Evolutionary conservation across 2,888 invertebrate species (phyloP), one percentile per base, ranked within the genome.

Genomic region (Stenoptilia bipunctidactyla): DNA sequence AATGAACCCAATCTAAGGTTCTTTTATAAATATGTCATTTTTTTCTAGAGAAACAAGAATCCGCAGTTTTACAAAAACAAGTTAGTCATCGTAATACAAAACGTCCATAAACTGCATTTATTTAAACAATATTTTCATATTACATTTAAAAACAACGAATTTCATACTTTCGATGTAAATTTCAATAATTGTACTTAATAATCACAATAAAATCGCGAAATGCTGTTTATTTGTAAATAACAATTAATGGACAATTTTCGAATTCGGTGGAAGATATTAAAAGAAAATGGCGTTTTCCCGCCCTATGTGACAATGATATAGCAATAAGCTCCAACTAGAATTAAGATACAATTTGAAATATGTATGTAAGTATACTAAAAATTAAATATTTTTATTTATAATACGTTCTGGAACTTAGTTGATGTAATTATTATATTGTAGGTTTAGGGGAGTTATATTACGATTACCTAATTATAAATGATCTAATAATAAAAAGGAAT

Each of bases 401-500:
- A 70, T 71, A 68, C 59, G 61, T 76, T 74, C 62, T 53, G 62
- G 20, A 63, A 61, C 57, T 55, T 56, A 30, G 30, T 77, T 75
- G 76, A 57, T 79, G 76, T 75, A 76, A 72, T 70, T 75, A 71
- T 56, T 53, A 57, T 57, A 64, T 20, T 58, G 60, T 80, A 79
- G 75, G 61, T 49, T 58, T 76, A 76, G 73, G 69, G 58, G 64
- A 63, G 71, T 71, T 69, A 66, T 13, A 8, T 62, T 57, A 69
- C 65, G 58, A 66, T 66, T 59, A 64, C 20, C 20, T 66, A 63
- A 72, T 66, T 71, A 76, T 73, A 75, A 73, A 74, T 73, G 64
- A 61, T 63, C 58, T 69, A 66, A 58, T 72, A 74, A 68, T 61
- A 65, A 67, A 61, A 77, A 73, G 80, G 82, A 79, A 82, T 82